Evolutionary conservation across 2,797 vertebrate genomes (phyloP).

Genomic region (Kryptolebias ocellatus): DNA sequence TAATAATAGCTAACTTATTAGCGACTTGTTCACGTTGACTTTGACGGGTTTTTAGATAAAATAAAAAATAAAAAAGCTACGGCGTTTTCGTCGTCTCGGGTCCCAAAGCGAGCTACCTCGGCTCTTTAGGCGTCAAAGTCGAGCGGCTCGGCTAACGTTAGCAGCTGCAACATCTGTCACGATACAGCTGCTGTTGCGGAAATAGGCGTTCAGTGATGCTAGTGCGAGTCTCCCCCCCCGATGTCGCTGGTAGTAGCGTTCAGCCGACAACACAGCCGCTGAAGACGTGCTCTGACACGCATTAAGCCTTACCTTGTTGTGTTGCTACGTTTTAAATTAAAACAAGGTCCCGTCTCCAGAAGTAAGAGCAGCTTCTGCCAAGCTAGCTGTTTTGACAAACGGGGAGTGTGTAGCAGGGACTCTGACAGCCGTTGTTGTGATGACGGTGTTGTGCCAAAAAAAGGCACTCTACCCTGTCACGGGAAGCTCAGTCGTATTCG

Average conservation of each 20-base stretch:
- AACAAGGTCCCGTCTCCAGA: slow-evolving; percentile 9
- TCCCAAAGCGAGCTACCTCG: slow-evolving; percentile 24
- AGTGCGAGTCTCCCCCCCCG: not conserved
- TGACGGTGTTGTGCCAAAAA: slow-evolving; percentile 12
- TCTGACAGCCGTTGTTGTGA: slow-evolving; percentile 40
- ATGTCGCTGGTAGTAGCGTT: not conserved
- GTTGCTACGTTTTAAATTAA: not conserved
- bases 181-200: slow-evolving; percentile 74
- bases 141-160: slow-evolving; percentile 61
- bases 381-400: slow-evolving; percentile 42
- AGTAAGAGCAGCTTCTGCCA: slow-evolving; percentile 28
- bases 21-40: not conserved
- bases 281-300: rapidly evolving
- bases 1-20: not conserved
- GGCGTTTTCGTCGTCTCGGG: not conserved
- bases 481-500: not conserved
- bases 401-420: slow-evolving; percentile 15
- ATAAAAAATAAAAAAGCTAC: not conserved
- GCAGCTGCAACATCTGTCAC: slow-evolving; percentile 63
- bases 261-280: not conserved
- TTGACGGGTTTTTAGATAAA: not conserved
- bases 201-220: slow-evolving; percentile 50
- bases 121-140: slow-evolving; percentile 14
- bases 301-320: slow-evolving; percentile 45
- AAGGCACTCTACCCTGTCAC: not conserved